Evolutionary conservation across 2,797 vertebrate genomes (phyloP), one percentile per base, ranked within the genome.

Genomic region (Melanotaenia parkinsoni): DNA sequence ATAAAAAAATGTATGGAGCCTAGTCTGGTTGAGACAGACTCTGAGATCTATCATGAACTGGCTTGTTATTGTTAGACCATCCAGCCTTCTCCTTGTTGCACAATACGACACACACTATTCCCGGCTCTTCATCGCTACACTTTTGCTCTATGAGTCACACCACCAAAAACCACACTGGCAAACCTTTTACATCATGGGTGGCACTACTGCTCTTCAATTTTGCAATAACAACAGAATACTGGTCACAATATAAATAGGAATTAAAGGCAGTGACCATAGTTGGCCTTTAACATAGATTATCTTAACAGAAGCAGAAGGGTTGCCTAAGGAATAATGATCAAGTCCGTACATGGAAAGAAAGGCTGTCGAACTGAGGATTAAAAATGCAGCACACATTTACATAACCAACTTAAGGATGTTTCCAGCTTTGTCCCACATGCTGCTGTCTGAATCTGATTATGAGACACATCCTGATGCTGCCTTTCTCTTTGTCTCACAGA

Each of bases 61-160:
- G 76, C 65, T 68, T 77, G 75, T 79, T 86, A 71, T 76, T 79
- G 72, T 81, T 77, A 72, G 67, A 80, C 57, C 58, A 59, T 70
- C 61, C 62, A 63, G 58, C 58, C 70, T 75, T 81, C 61, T 70
- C 74, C 50, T 47, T 45, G 70, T 80, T 85, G 77, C 77, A 84
- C 87, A 85, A 82, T 47, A 83, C 54, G 18, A 40, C 67, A 61
- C 16, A 26, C 51, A 78, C 76, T 83, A 86, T 86, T 87, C 67
- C 76, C 60, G 71, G 75, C 72, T 77, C 71, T 26, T 76, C 70
- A 81, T 73, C 76, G 58, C 64, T 58, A 58, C 63, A 70, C 67
- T 56, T 78, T 75, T 63, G 63, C 68, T 87, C 70, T 30, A 76
- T 87, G 89, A 88, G 68, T 85, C 86, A 89, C 63, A 67, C 24